phyloP scores from a whole-genome alignment of 2,888 invertebrate genomes.

The Idaea straminata region DNA sequence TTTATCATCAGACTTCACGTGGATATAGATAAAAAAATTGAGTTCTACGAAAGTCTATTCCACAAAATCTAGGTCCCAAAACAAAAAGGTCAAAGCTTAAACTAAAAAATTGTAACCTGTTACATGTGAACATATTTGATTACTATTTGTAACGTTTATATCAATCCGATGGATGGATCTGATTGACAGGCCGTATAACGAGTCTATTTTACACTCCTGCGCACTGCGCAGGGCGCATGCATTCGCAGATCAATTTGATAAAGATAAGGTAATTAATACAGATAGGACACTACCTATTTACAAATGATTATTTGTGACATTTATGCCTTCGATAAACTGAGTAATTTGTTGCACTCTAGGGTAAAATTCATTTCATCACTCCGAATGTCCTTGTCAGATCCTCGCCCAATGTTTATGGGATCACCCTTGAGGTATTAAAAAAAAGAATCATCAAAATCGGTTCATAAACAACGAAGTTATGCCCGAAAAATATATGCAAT shows the following conservation, averaged over 20 bases:
- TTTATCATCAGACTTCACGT: too few relatives aligned
- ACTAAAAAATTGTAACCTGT: slow-evolving; percentile 60
- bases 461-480: too few relatives aligned
- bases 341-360: too few relatives aligned
- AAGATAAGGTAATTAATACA: neutral
- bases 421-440: too few relatives aligned
- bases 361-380: too few relatives aligned
- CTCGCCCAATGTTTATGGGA: too few relatives aligned
- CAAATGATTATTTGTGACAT: neutral
- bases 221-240: neutral
- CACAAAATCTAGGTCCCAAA: slow-evolving; percentile 12
- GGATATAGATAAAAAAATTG: too few relatives aligned
- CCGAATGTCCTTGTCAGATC: too few relatives aligned
- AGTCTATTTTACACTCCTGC: slow-evolving; percentile 55
- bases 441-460: too few relatives aligned
- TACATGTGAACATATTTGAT: slow-evolving; percentile 65
- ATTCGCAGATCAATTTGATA: neutral
- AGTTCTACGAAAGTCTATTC: neutral
- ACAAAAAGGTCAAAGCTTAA: slow-evolving; percentile 52
- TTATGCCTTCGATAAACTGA: too few relatives aligned
- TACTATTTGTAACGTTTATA: slow-evolving; percentile 76
- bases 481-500: too few relatives aligned
- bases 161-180: slow-evolving; percentile 62
- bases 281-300: neutral
- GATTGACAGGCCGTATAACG: slow-evolving; percentile 72